Evolutionary conservation across 92 coral and sea anemone species (phyloP), one percentile per base, ranked within the genome.

Genomic region (Parazoanthus darwini): DNA sequence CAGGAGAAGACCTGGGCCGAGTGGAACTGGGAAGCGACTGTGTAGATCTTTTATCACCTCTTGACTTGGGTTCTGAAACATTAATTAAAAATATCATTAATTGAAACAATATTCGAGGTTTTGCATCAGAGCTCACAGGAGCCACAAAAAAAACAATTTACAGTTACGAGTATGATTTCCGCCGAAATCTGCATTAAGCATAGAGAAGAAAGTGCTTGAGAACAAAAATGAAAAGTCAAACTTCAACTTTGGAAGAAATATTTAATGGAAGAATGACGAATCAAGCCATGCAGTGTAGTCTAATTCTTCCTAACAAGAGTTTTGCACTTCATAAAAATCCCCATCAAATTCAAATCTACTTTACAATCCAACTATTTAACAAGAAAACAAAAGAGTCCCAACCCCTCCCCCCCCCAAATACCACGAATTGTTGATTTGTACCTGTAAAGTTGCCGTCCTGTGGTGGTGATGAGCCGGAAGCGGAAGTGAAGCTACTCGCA

Each of bases 1-100:
- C 86, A 82, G 86, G 86, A 82, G 86, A 82, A 39, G 86, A 82
- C 42, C 63, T 82, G 11, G 86, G 86, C 59, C 86, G 86, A 25
- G 59, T 0, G 10, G 86, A 43, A 39, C 58, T 66, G 77, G 76
- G 25, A 23, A 39, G 59, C 26, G 59, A 39, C 26, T 82, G 86
- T 5, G 86, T 22, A 36, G 77, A 39, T 8, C 14, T 43, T 46
- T 67, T 82, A 23, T 82, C 86, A 66, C 73, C 25, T 22, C 59
- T 66, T 14, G 50, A 42, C 18, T 82, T 68, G 42, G 74, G 26
- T 22, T 82, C 86, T 82, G 77, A 43, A 70, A 14, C 33, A 26
- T 25, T 5, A 63, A 63, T 58, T 58, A 18, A 5, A 5, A 63
- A 63, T 3, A 20, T 36, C 46, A 36, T 74, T 35, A 35, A 35